Evolutionary conservation across 2,113 vertebrate genomes (phyloP).

Genomic region (Tupaia chinensis): DNA sequence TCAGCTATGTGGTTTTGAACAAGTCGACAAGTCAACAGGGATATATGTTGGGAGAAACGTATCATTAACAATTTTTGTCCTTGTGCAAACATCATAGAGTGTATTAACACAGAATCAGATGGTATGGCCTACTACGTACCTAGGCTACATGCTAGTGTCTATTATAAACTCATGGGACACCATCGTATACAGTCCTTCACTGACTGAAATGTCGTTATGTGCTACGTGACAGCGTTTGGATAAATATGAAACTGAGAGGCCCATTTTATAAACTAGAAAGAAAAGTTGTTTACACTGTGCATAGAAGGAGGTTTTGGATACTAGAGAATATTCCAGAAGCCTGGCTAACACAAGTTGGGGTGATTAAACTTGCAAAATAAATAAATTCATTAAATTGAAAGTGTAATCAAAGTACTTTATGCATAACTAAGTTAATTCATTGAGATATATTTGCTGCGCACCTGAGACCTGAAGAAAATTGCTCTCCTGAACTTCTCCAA

Average conservation of each 20-base stretch:
- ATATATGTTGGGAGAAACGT: no score
- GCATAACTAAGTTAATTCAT: not conserved
- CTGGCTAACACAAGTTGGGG: not conserved
- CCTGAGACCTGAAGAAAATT: slow-evolving; percentile 17
- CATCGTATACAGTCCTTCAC: no score
- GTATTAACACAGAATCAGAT: no score
- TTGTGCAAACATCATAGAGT: no score
- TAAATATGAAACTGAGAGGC: slow-evolving; percentile 10
- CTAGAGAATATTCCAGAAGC: slow-evolving; percentile 23
- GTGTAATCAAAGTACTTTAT: slow-evolving; percentile 38
- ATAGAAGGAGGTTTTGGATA: slow-evolving; percentile 5
- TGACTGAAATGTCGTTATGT: no score
- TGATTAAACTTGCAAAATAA: slow-evolving; percentile 40
- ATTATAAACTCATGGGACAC: no score
- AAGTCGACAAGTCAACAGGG: not conserved
- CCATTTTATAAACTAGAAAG: slow-evolving; percentile 15
- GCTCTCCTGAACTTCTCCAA: not conserved
- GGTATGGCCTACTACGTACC: no score
- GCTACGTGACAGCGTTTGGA: not conserved
- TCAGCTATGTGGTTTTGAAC: slow-evolving; percentile 4
- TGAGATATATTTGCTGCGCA: not conserved
- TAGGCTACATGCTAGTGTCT: no score
- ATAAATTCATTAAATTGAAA: slow-evolving; percentile 36
- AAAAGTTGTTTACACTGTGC: not conserved
- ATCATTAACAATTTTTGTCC: no score